Evolutionary conservation across 2,888 invertebrate genomes (phyloP), one percentile per base, ranked within the genome.

Genomic region (Campoplex capitator): DNA sequence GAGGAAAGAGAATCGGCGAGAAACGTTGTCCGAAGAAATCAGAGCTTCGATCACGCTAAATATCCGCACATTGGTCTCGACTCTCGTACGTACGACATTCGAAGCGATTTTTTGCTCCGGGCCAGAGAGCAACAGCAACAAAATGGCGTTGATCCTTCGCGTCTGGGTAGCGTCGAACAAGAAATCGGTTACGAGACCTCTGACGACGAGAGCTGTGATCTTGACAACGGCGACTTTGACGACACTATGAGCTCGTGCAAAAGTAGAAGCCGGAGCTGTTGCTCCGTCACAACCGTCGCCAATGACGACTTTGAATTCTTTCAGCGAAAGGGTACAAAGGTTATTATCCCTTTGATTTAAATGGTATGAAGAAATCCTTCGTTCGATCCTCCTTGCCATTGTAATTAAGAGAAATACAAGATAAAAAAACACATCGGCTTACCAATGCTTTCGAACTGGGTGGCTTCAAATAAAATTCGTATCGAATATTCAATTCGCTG

Each of bases 271-370:
- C 91, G 93, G 28, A 95, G 95, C 89, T 95, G 95, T 67, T 95
- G 95, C 88, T 96, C 96, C 9, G 96, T 96, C 56, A 96, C 96
- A 1, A 96, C 96, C 0, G 96, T 96, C 87, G 96, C 96, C 42
- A 96, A 96, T 90, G 96, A 96, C 90, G 96, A 96, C 91, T 96
- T 96, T 91, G 96, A 96, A 89, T 96, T 96, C 92, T 96, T 95
- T 89, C 95, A 95, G 89, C 94, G 94, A 85, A 94, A 95, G 85
- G 93, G 91, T 83, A 92, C 92, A 74, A 93, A 93, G 93, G 93
- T 93, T 89, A 78, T 56, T 86, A 73, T 74, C 54, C 62, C 35
- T 74, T 54, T 82, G 77, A 74, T 85, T 77, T 83, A 65, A 83
- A 62, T 78, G 23, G 67, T 76, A 68, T 38, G 65, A 75, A 76